Percentiles rank a stretch among this genome's conserved stretches.
Evolutionary conservation across 2,797 vertebrate species (phyloP).

Genomic region (Bradypodion pumilum): DNA sequence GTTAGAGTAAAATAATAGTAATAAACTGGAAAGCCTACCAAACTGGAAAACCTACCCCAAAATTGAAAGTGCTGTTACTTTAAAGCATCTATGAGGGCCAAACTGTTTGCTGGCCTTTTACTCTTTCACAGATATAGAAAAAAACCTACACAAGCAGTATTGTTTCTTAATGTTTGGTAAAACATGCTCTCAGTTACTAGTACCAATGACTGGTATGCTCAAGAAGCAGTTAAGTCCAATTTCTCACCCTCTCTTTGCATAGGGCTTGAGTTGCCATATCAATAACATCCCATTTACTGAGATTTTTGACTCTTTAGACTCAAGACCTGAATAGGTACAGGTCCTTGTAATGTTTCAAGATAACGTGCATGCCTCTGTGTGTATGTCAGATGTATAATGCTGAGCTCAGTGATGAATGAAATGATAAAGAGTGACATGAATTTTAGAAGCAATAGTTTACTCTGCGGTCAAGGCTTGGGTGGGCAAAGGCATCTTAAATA

Average conservation of each 20-base stretch:
- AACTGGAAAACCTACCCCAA: too few species aligned
- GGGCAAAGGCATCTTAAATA: neutral
- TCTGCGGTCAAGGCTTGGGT: neutral
- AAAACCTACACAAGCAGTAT: neutral
- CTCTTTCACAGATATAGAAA: neutral
- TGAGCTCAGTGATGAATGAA: too few species aligned
- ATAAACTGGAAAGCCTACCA: neutral
- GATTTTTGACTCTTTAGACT: too few species aligned
- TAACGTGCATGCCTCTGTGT: too few species aligned
- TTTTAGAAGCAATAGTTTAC: neutral
- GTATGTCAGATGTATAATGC: too few species aligned
- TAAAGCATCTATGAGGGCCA: neutral
- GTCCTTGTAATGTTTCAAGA: too few species aligned
- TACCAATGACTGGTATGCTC: neutral
- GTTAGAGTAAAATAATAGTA: neutral
- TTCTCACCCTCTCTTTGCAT: neutral
- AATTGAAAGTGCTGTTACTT: neutral
- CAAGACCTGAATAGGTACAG: too few species aligned
- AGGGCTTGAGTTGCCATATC: neutral
- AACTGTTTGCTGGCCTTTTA: neutral
- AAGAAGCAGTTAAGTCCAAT: neutral
- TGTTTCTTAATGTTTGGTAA: neutral
- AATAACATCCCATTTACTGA: neutral
- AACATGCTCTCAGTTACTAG: neutral
- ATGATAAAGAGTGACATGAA: too few species aligned